Percentiles rank a stretch among this genome's conserved stretches.
Evolutionary conservation across 2,797 vertebrate genomes (phyloP).

Genomic region (Cyclura pinguis): DNA sequence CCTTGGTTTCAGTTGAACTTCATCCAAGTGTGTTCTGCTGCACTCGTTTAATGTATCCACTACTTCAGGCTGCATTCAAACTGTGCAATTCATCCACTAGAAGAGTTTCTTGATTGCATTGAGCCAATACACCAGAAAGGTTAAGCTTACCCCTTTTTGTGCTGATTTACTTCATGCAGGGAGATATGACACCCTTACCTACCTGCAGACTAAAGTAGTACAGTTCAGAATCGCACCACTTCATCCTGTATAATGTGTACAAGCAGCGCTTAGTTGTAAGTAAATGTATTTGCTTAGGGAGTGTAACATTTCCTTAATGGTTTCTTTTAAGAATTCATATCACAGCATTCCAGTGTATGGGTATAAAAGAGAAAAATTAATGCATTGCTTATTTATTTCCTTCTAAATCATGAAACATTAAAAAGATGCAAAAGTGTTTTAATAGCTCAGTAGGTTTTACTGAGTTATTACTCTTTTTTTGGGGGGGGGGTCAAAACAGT

Average conservation of each 20-base stretch:
- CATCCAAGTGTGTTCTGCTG: constrained; percentile 27
- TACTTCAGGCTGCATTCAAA: neutral
- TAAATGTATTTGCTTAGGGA: neutral
- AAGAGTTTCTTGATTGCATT: neutral
- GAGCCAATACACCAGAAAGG: neutral
- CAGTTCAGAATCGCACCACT: neutral
- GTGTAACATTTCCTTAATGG: constrained; percentile 24
- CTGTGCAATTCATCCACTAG: neutral
- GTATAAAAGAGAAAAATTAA: constrained; percentile 55
- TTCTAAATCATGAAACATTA: constrained; percentile 65
- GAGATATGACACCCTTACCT: neutral
- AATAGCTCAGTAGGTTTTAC: constrained; percentile 55
- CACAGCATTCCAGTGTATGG: constrained; percentile 68
- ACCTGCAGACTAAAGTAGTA: neutral
- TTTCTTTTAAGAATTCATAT: constrained; percentile 60
- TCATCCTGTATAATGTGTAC: neutral
- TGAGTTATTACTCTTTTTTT: constrained; percentile 8
- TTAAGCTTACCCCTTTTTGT: neutral
- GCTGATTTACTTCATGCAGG: neutral
- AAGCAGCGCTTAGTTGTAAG: neutral
- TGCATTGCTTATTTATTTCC: constrained; percentile 74
- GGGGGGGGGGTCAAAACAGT: constrained; percentile 54
- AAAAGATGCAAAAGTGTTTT: constrained; percentile 63
- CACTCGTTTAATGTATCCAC: neutral
- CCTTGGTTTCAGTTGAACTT: neutral